A percentile compares a stretch with the other conserved stretches of the same genome.
Evolutionary conservation across 2,113 vertebrate genomes (phyloP).

Genomic region (Proterorhinus semilunaris): DNA sequence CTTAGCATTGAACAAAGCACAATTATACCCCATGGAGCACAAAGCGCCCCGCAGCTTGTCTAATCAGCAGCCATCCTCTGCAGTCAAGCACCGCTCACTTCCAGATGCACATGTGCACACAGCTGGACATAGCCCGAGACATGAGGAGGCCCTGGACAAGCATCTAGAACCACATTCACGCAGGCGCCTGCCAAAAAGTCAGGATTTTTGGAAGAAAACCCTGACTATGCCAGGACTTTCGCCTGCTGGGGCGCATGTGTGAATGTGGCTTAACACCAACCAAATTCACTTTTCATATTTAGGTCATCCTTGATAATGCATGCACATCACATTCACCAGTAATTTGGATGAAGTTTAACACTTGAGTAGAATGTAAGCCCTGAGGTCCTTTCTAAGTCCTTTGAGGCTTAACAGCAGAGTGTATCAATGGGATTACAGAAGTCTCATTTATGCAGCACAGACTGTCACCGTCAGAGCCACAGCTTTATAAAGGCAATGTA

Average conservation of each 20-base stretch:
- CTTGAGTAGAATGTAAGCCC: slow-evolving; percentile 7
- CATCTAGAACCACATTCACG: background rate
- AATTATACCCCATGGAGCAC: slow-evolving; percentile 66
- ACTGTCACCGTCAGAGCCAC: slow-evolving; percentile 14
- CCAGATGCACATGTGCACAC: slow-evolving; percentile 25
- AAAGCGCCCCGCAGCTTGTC: slow-evolving; percentile 63
- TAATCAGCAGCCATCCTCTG: slow-evolving; percentile 67
- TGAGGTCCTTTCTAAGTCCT: slow-evolving; percentile 2
- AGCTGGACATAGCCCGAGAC: slow-evolving; percentile 45
- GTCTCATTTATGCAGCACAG: slow-evolving; percentile 16
- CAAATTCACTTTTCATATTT: slow-evolving; percentile 17
- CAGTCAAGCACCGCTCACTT: slow-evolving; percentile 59
- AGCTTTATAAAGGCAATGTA: slow-evolving; percentile 5
- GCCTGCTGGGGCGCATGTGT: slow-evolving; percentile 24
- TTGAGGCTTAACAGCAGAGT: slow-evolving; percentile 10
- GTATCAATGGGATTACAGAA: slow-evolving; percentile 35
- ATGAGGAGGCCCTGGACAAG: slow-evolving; percentile 21
- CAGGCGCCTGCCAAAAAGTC: too few species aligned
- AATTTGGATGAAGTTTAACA: slow-evolving; percentile 18
- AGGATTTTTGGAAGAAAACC: background rate
- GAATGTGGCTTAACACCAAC: slow-evolving; percentile 46
- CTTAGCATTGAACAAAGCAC: slow-evolving; percentile 66
- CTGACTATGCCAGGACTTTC: too few species aligned
- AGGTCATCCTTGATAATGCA: background rate
- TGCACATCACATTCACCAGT: background rate